Percentiles rank a stretch among this genome's conserved stretches.
Conservation (phyloP, 2,888 invertebrate genomes). For the Argyresthia albistria region DNA sequence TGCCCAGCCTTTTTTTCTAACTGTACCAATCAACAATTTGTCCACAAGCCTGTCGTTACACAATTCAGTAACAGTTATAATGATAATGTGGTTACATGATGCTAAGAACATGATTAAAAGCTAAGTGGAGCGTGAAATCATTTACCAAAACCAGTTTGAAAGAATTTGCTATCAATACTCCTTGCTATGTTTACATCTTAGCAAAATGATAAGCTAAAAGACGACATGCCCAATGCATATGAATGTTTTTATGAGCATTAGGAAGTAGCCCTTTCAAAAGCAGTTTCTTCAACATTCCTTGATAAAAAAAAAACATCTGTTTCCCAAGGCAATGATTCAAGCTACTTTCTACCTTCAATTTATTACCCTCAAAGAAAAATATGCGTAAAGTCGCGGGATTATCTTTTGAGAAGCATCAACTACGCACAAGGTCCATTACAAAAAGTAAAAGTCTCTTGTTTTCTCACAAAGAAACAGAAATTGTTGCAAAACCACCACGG, state of each 20-base stretch:
- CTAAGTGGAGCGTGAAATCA: background rate
- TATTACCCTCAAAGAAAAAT: background rate
- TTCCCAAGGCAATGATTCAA: background rate
- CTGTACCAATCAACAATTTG: too few species aligned
- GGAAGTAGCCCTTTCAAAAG: too few species aligned
- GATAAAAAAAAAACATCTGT: background rate
- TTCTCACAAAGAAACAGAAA: constrained; percentile 13
- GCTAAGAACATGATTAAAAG: too few species aligned
- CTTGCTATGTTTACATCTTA: background rate
- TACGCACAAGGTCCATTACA: background rate
- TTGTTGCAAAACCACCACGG: constrained; percentile 61
- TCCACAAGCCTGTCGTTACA: too few species aligned
- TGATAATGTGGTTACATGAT: too few species aligned
- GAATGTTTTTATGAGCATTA: too few species aligned
- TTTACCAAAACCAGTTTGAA: background rate
- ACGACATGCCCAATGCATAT: too few species aligned
- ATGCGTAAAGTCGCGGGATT: background rate
- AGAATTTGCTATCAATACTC: background rate
- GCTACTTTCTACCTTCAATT: background rate
- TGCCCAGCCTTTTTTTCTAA: too few species aligned
- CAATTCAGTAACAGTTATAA: too few species aligned
- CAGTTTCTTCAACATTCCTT: background rate
- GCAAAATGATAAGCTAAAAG: too few species aligned
- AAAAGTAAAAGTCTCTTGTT: constrained; percentile 61
- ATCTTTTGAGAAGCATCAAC: background rate